Base-by-base conservation (phyloP, 2,113 vertebrate genomes). In the Oxygymnocypris stewartii region DNA sequence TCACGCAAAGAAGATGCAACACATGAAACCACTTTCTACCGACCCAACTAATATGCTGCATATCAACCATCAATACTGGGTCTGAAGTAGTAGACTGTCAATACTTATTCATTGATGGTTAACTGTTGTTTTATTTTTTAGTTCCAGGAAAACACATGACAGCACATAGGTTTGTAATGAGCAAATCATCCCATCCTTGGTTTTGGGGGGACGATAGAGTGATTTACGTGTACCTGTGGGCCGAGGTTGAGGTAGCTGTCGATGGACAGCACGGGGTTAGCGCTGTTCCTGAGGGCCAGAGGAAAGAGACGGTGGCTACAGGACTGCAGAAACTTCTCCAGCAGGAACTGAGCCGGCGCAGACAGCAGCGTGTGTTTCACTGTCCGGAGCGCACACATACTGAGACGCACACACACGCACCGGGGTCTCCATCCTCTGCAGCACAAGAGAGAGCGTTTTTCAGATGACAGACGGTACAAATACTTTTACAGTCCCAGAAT, bases 191-290 rank as follows among this genome's bases (percentile, higher is more conserved):
- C 11, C 23, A 40, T 12, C 18, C 11, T 71, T 20, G 0, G 18
- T 51, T 28, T 57, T 47, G 7, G 31, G 47, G 14, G 18, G 49
- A 28, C 16, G 25, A 20, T 18, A 40, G 35, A 73, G 9, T 10
- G 0, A 0, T 1, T 8, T 84, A 74, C 80, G 40, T 89, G 92
- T 94, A 99, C 98, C 97, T 99, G 96, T 0, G 96, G 95, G 82
- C 98, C 97, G 1, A 99, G 93, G 94, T 98, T 97, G 90, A 99
- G 95, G 93, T 99, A 99, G 95, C 97, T 98, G 93, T 99, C 98
- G 2, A 99, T 93, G 89, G 97, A 96, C 92, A 99, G 44, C 67
- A 99, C 95, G 0, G 98, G 98, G 93, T 97, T 97, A 93, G 89
- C 96, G 86, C 95, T 94, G 94, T 97, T 98, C 35, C 92, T 92